A percentile compares a stretch with the other conserved stretches of the same genome.
Evolutionary conservation across 2,888 invertebrate species (phyloP).

Genomic region (Meiosimyza platycephala): DNA sequence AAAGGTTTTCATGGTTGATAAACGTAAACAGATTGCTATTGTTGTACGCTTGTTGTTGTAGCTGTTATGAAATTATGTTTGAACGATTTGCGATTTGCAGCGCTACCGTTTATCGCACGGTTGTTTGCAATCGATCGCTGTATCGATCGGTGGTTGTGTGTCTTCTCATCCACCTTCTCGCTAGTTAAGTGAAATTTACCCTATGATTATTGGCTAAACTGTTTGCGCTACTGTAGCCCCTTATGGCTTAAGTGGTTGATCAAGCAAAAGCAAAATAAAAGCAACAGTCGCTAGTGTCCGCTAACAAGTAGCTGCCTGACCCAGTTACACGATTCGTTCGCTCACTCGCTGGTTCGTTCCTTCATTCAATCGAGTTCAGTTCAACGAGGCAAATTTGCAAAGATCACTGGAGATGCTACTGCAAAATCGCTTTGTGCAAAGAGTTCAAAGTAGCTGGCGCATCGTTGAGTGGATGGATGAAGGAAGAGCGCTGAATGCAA

Average conservation of each 20-base stretch:
- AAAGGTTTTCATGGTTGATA: background rate
- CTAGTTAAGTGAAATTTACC: background rate
- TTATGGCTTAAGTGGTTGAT: too few relatives aligned
- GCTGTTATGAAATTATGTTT: conserved; percentile 6
- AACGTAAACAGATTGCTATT: too few relatives aligned
- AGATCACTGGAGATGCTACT: conserved; percentile 12
- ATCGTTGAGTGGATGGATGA: background rate
- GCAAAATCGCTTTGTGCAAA: background rate
- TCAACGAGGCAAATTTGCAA: background rate
- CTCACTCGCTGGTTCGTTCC: background rate
- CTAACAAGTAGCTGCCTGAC: conserved; percentile 17
- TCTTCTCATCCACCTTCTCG: too few relatives aligned
- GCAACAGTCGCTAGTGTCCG: conserved; percentile 1
- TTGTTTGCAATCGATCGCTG: background rate
- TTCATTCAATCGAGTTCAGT: conserved; percentile 1
- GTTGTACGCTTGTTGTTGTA: background rate
- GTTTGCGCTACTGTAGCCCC: conserved; percentile 4
- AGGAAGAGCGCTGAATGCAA: background rate
- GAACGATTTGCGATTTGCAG: conserved; percentile 8
- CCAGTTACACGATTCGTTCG: conserved; percentile 18
- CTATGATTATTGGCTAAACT: conserved; percentile 23
- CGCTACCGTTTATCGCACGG: conserved; percentile 26
- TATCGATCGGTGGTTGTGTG: too few relatives aligned
- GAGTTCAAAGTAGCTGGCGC: conserved; percentile 2
- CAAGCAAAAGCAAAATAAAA: background rate